Percentiles rank a stretch among this genome's conserved stretches.
These are phyloP conservation scores for Ctenodactylus gundi DNA, from an alignment of 2,113 vertebrate genomes.

Conservation along the genomic window DNA sequence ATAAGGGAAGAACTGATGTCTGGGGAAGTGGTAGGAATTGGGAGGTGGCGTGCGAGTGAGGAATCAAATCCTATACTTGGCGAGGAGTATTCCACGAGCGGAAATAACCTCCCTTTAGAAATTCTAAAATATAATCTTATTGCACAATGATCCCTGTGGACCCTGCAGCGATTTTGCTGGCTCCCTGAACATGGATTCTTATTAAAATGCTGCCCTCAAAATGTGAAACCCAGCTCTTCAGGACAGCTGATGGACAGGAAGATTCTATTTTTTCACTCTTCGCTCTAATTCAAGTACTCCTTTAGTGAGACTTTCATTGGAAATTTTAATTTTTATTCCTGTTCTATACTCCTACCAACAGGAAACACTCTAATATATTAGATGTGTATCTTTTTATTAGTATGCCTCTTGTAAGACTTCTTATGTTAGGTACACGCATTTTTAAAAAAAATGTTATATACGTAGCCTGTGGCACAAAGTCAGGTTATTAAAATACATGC, in stretches of 20 bases:
- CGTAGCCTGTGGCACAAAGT: too few relatives aligned
- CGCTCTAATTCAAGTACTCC: neutral
- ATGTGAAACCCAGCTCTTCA: neutral
- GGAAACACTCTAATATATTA: too few relatives aligned
- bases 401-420: neutral
- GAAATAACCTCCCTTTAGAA: neutral
- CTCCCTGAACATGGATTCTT: neutral
- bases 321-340: constrained; percentile 16
- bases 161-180: neutral
- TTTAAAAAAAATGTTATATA: neutral
- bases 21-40: neutral
- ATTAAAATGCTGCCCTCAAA: neutral
- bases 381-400: too few relatives aligned
- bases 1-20: neutral
- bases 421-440: neutral
- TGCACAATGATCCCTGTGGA: neutral
- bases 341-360: too few relatives aligned
- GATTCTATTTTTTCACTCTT: neutral
- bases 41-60: neutral
- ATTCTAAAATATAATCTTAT: neutral
- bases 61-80: neutral
- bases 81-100: neutral
- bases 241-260: neutral
- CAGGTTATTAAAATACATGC: too few relatives aligned
- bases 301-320: constrained; percentile 21